Base-by-base conservation (phyloP, 37 sponge, comb jelly and placozoan genomes). In the Ianthella basta region DNA sequence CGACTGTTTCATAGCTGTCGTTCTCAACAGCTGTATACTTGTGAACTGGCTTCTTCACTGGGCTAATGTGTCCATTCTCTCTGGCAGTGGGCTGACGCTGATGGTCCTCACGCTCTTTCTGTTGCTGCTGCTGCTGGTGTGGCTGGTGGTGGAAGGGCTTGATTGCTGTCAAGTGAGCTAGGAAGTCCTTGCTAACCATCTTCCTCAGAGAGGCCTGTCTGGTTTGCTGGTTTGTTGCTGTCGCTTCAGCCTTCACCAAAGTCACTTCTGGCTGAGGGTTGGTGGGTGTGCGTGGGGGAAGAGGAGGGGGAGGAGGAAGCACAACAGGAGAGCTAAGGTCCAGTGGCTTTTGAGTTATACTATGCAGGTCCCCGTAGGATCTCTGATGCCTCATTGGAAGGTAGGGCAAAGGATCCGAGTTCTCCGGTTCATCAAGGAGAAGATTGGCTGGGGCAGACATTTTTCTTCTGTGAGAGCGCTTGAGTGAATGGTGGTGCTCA, bases 391-490 rank as follows among this genome's bases (percentile, higher is more conserved):
- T 73, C 33, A 24, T 73, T 23, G 56, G 61, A 10, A 63, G 61
- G 59, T 55, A 53, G 63, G 44, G 44, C 12, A 23, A 59, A 4
- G 56, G 72, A 1, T 34, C 73, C 18, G 40, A 16, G 25, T 44
- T 1, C 20, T 24, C 15, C 6, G 53, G 44, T 2, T 75, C 78
- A 4, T 19, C 23, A 19, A 75, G 78, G 0, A 75, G 20, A 21
- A 75, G 33, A 6, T 75, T 41, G 53, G 78, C 78, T 25, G 78
- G 78, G 8, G 78, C 78, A 2, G 78, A 75, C 78, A 75, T 75
- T 15, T 75, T 75, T 75, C 78, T 75, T 41, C 78, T 75, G 53
- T 75, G 78, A 18, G 25, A 19, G 21, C 16, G 21, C 21, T 19
- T 21, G n/a, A 19, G 50, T 20, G 78, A 53, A 18, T 40, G 54